A percentile compares a stretch with the other conserved stretches of the same genome.
phyloP scores from a whole-genome alignment of 2,888 invertebrate genomes.

The Archips crataeganus region DNA sequence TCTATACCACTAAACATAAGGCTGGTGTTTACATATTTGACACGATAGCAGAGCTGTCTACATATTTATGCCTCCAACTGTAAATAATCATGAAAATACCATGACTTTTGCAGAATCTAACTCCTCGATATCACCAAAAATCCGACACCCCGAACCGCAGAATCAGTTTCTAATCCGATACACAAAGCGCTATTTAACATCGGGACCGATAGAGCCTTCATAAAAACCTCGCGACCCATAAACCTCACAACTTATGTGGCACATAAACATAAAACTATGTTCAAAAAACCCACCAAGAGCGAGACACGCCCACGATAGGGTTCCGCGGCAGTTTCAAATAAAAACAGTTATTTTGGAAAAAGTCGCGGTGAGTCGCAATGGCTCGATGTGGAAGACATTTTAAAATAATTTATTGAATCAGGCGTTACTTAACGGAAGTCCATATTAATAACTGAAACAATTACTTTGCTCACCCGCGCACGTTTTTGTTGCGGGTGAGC shows the following conservation, averaged over 20 bases:
- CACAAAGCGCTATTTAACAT: conserved; percentile 32
- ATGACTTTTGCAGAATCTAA: background rate
- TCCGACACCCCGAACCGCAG: background rate
- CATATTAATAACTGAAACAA: too few relatives aligned
- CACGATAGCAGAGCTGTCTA: too few relatives aligned
- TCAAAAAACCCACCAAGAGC: conserved; percentile 38
- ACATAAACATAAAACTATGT: conserved; percentile 46
- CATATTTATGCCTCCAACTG: too few relatives aligned
- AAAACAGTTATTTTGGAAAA: background rate
- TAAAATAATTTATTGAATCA: too few relatives aligned
- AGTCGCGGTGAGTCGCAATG: too few relatives aligned
- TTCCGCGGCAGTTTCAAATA: background rate
- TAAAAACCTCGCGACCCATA: conserved; percentile 46
- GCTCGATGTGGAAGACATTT: too few relatives aligned
- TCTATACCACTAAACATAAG: too few relatives aligned
- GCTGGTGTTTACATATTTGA: too few relatives aligned
- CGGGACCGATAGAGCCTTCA: conserved; percentile 35
- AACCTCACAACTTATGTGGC: conserved; percentile 45
- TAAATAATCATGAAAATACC: too few relatives aligned
- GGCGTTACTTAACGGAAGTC: too few relatives aligned
- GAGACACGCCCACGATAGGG: background rate
- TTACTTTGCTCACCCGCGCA: too few relatives aligned
- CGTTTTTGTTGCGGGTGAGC: too few relatives aligned
- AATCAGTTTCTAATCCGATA: conserved; percentile 25
- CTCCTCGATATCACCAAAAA: background rate